Evolutionary conservation across 2,113 vertebrate genomes (phyloP).

Genomic region (Anolis carolinensis): DNA sequence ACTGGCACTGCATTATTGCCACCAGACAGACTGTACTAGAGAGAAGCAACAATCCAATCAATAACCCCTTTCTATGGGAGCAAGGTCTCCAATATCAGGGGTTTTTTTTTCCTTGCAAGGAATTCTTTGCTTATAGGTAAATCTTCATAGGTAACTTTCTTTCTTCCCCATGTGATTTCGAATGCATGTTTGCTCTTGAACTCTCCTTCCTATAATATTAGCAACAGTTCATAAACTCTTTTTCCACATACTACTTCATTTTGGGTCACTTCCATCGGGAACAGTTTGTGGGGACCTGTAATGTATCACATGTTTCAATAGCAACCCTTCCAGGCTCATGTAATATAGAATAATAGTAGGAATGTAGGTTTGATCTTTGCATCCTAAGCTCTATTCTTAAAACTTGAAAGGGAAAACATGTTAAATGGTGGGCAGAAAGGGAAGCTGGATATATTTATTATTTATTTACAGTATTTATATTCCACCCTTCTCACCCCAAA

Average conservation of each 20-base stretch:
- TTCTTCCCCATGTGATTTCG: neutral
- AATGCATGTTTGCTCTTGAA: neutral
- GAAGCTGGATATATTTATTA: too few relatives aligned
- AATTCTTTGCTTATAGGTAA: neutral
- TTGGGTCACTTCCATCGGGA: too few relatives aligned
- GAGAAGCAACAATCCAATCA: neutral
- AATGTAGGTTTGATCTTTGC: neutral
- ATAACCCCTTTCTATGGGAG: neutral
- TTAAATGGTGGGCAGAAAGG: too few relatives aligned
- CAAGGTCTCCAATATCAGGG: neutral
- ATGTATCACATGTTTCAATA: neutral
- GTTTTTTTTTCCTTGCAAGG: neutral
- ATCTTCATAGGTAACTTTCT: neutral
- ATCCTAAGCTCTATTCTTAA: conserved; percentile 23
- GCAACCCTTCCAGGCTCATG: neutral
- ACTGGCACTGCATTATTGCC: neutral
- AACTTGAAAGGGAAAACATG: neutral
- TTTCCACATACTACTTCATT: neutral
- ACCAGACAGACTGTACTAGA: neutral
- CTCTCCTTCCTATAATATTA: neutral
- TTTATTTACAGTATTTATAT: too few relatives aligned
- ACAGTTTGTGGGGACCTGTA: too few relatives aligned
- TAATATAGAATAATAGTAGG: neutral
- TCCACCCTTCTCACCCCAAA: too few relatives aligned
- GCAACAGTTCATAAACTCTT: neutral